A percentile compares a stretch with the other conserved stretches of the same genome.
phyloP scores from a whole-genome alignment of 2,797 vertebrate species.

The Enteromius anoplus region DNA sequence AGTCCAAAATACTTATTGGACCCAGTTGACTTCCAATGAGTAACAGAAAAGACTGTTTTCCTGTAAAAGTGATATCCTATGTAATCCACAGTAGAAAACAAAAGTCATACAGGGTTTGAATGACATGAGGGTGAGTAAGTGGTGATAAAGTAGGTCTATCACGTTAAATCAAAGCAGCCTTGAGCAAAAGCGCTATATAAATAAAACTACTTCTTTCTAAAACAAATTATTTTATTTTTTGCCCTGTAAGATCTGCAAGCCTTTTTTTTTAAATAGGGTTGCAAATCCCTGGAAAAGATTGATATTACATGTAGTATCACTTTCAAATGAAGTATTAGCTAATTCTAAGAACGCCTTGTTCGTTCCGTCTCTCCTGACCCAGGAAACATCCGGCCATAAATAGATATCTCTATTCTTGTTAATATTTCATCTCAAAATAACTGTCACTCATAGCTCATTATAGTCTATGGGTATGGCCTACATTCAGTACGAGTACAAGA shows the following conservation, averaged over 20 bases:
- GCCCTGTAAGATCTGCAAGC: not conserved
- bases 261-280: not conserved
- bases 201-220: not conserved
- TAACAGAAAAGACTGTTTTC: not conserved
- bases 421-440: conserved; percentile 55
- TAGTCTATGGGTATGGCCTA: conserved; percentile 48
- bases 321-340: conserved; percentile 20
- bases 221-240: not conserved
- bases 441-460: conserved; percentile 54
- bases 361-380: conserved; percentile 33
- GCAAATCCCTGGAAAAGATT: not conserved
- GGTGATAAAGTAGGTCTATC: not conserved
- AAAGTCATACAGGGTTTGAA: not conserved
- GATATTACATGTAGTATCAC: not conserved
- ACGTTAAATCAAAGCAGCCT: not conserved
- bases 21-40: not conserved
- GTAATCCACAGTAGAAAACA: not conserved
- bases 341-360: conserved; percentile 38
- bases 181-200: not conserved
- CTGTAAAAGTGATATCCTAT: no score
- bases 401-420: conserved; percentile 52
- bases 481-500: conserved; percentile 40
- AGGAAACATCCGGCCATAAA: conserved; percentile 39
- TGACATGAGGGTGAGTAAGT: not conserved
- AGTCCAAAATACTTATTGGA: not conserved